phyloP scores from a whole-genome alignment of 1,140 invertebrate species.

The Drosophila suzukii region DNA sequence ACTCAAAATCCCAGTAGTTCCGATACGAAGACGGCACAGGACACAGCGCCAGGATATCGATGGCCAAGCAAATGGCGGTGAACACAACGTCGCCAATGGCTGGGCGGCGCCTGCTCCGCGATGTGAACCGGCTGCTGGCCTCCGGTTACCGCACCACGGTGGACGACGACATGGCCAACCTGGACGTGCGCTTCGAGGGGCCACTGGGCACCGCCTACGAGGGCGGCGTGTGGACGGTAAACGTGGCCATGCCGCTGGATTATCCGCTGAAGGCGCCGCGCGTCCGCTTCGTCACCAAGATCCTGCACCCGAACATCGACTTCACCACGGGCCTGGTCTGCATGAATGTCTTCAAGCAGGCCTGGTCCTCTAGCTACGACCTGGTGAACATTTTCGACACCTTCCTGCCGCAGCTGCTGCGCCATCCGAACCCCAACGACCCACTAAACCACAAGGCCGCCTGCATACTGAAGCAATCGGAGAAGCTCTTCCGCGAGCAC shows the following conservation, averaged over 20 bases:
- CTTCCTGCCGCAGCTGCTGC: constrained; percentile 99
- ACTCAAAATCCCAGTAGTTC: constrained; percentile 69
- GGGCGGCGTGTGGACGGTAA: constrained; percentile 99
- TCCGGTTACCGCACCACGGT: constrained; percentile 99
- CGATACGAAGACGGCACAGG: constrained; percentile 50
- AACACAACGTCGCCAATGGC: constrained; percentile 99
- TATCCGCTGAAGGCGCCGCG: constrained; percentile 99
- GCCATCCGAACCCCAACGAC: constrained; percentile 98
- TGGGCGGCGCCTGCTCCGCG: constrained; percentile 99
- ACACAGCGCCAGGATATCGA: constrained; percentile 39
- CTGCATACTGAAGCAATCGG: constrained; percentile 99
- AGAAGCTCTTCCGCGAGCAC: constrained; percentile 99
- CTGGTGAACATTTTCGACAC: constrained; percentile 99
- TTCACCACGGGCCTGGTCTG: constrained; percentile 99
- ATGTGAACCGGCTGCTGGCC: constrained; percentile 99
- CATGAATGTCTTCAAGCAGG: constrained; percentile 99
- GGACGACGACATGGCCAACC: constrained; percentile 98
- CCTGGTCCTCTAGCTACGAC: constrained; percentile 96
- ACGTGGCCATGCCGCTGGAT: constrained; percentile 98
- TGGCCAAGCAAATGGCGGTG: constrained; percentile 59
- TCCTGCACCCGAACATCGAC: constrained; percentile 99
- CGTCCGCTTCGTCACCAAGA: constrained; percentile 99
- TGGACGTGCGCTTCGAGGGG: constrained; percentile 99
- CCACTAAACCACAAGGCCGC: constrained; percentile 99
- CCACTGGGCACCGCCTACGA: constrained; percentile 98